phyloP scores from a whole-genome alignment of 2,797 vertebrate genomes.

The Siniperca scherzeri region DNA sequence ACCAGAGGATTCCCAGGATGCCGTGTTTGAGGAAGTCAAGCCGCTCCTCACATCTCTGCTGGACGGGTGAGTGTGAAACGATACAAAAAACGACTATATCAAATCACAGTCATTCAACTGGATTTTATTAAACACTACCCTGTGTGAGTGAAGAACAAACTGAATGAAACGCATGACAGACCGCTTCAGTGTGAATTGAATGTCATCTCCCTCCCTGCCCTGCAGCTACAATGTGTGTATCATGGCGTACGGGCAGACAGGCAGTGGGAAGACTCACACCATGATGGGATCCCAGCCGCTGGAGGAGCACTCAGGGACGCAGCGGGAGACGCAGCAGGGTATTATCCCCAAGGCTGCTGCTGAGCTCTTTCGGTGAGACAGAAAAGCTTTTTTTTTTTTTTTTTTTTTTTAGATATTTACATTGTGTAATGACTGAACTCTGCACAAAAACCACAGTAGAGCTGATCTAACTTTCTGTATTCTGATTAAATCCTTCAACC shows the following conservation, averaged over 20 bases:
- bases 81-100: not conserved
- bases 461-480: not conserved
- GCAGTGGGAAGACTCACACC: slow-evolving; percentile 92
- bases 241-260: slow-evolving; percentile 92
- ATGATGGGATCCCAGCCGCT: slow-evolving; percentile 85
- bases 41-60: slow-evolving; percentile 89
- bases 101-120: not conserved
- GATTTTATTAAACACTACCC: not conserved
- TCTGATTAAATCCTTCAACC: not conserved
- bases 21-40: slow-evolving; percentile 88
- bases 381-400: not conserved
- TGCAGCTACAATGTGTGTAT: slow-evolving; percentile 92
- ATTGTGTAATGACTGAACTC: not conserved
- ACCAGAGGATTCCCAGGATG: slow-evolving; percentile 85
- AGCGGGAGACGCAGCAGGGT: slow-evolving; percentile 77
- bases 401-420: not conserved
- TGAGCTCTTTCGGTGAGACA: slow-evolving; percentile 89
- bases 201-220: not conserved
- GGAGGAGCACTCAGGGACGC: slow-evolving; percentile 43
- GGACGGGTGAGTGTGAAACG: slow-evolving; percentile 86
- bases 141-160: not conserved
- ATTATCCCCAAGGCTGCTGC: slow-evolving; percentile 88
- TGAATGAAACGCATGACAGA: not conserved
- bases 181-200: not conserved
- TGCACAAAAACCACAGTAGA: not conserved